Evolutionary conservation across 2,113 vertebrate genomes (phyloP), one percentile per base, ranked within the genome.

Genomic region (Erythrocebus patas): DNA sequence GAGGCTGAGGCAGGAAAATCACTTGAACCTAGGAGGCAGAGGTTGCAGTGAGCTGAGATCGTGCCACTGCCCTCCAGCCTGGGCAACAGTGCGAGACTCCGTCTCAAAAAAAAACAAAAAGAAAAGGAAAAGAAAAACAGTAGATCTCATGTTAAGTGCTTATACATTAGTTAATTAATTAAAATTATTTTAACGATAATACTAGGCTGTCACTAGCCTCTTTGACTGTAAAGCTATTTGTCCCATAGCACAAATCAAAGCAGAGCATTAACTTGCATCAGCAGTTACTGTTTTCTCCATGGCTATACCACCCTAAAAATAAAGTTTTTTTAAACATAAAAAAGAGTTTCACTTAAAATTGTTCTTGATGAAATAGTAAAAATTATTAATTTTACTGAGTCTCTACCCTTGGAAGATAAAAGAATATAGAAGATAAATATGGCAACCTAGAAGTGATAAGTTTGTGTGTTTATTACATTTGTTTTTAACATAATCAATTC

Each of bases 71-170:
- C 6, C 64, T 66, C 64, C 64, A 66, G 64, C 30, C 64, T 66
- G 64, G 59, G 13, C 2, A 0, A 66, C 64, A 6, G 2, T 1
- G 64, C 0, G 6, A 66, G 30, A 66, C 64, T 35, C 64, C 0
- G 2, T 32, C 30, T 66, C 30, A 35, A 14, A 66, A 66, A 66
- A 35, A 66, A 66, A 35, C 0, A 35, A 66, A 50, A 66, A 66
- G 3, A 66, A 73, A 73, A 27, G 4, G 7, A n/a, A 27, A 12
- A 18, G 38, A 18, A 18, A 38, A n/a, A 72, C 3, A 22, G 38
- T 38, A 40, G 38, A 23, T 23, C 22, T 73, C 72, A 73, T 40
- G 22, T 73, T 73, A 73, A 23, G 72, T 73, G 72, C 38, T 40
- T 12, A 5, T 73, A 73, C 38, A 73, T 18, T 70, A n/a, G 18